These are phyloP conservation scores for Sparus aurata DNA, from an alignment of 2,797 vertebrate species.

Conservation along the genomic window DNA sequence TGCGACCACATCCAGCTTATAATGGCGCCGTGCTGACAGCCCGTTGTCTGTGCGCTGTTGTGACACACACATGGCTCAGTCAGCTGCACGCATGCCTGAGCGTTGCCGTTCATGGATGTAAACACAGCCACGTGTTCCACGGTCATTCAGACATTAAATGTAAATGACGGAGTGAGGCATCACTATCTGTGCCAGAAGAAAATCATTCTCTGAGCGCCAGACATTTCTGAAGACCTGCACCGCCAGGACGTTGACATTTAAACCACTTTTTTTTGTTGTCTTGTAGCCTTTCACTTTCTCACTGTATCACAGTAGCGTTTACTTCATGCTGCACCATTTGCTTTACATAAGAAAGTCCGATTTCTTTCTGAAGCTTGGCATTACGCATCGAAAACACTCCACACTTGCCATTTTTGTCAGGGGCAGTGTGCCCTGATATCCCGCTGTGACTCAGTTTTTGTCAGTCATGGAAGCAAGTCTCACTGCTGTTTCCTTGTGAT, in stretches of 20 bases:
- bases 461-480: background rate
- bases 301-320: slow-evolving; percentile 8
- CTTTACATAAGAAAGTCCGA: background rate
- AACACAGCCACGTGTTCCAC: slow-evolving; percentile 24
- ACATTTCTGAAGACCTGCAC: background rate
- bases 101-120: slow-evolving; percentile 21
- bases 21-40: slow-evolving; percentile 50
- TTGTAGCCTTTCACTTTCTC: background rate
- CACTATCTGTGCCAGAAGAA: background rate
- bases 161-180: background rate
- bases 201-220: background rate
- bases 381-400: slow-evolving; percentile 11
- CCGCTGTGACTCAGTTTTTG: slow-evolving; percentile 18
- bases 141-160: slow-evolving; percentile 2
- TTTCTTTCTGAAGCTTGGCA: background rate
- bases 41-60: slow-evolving; percentile 36
- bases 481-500: background rate
- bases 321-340: background rate
- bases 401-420: slow-evolving; percentile 7
- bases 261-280: background rate
- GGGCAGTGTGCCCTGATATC: slow-evolving; percentile 25
- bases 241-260: background rate
- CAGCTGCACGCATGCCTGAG: slow-evolving; percentile 31
- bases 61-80: slow-evolving; percentile 31
- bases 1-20: slow-evolving; percentile 70